Percentiles rank a stretch among this genome's conserved stretches.
Evolutionary conservation across 1,140 invertebrate genomes (phyloP).

Genomic region (Mercenaria mercenaria): DNA sequence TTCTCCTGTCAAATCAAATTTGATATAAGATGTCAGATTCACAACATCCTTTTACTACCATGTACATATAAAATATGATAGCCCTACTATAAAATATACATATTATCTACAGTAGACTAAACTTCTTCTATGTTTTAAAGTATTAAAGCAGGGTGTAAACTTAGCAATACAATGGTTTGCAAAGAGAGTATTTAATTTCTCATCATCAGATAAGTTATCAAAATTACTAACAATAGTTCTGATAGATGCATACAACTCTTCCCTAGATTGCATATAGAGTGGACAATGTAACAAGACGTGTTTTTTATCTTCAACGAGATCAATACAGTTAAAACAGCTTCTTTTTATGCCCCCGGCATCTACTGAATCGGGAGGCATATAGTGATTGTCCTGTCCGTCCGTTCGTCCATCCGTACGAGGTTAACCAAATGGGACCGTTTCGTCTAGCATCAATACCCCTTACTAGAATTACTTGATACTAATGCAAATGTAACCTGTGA

Average conservation of each 20-base stretch:
- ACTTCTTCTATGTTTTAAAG: not conserved
- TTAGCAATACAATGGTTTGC: not conserved
- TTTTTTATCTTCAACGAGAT: not conserved
- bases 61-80: too few species aligned
- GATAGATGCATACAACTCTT: not conserved
- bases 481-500: too few species aligned
- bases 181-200: not conserved
- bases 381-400: too few species aligned
- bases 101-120: not conserved
- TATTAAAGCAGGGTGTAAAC: not conserved
- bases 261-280: not conserved
- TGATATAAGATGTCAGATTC: too few species aligned
- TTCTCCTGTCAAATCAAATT: too few species aligned
- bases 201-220: not conserved
- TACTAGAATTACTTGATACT: too few species aligned
- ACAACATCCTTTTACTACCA: too few species aligned
- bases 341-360: too few species aligned
- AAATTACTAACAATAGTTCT: not conserved
- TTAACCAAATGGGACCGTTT: too few species aligned
- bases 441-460: too few species aligned
- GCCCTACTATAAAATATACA: too few species aligned
- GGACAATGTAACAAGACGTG: conserved; percentile 10
- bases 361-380: too few species aligned
- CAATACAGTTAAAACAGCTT: not conserved
- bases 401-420: not conserved